Base-by-base conservation (phyloP, 2,888 invertebrate genomes). In the Byasa hedistus region DNA sequence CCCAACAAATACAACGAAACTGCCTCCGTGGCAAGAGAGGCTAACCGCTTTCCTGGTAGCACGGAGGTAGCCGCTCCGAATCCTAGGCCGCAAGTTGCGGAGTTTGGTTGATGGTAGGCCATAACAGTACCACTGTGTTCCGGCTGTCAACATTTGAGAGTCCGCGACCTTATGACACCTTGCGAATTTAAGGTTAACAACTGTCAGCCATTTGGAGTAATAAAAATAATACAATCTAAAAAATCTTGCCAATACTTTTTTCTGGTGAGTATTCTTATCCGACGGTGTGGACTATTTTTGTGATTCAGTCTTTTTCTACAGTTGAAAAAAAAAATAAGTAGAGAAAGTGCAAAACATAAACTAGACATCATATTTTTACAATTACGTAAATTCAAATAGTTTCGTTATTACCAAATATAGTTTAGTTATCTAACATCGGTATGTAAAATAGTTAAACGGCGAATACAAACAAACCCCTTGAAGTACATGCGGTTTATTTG, bases 291-390 rank as follows among this genome's bases (percentile, higher is more conserved):
- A 87, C 84, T 82, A 79, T 80, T 83, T 73, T 72, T 75, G 76
- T 78, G 80, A 80, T 81, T 85, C 90, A 91, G 90, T 91, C 91
- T 91, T 89, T 66, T 86, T 85, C 89, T 90, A 89, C 86, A 81
- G 85, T 82, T 86, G 80, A 83, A 32, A 5, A 32, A 32, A 32
- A 85, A 82, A 76, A 75, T 78, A 84, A 84, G 79, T 81, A 82
- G 80, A 79, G 77, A 82, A 84, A 81, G 80, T 78, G 76, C 79
- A 80, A 32, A 82, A 80, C 76, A 81, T 79, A 77, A 78, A 80
- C 67, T 73, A 73, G 74, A 32, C 73, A 76, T 74, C 75, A 76
- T 73, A 10, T 32, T 70, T 77, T 75, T 79, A 78, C 76, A 72
- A 76, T 85, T 87, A 87, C 85, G 83, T 86, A 85, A 86, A 81